Conservation (phyloP, 2,797 vertebrate species). For the Crypturellus tataupa region DNA sequence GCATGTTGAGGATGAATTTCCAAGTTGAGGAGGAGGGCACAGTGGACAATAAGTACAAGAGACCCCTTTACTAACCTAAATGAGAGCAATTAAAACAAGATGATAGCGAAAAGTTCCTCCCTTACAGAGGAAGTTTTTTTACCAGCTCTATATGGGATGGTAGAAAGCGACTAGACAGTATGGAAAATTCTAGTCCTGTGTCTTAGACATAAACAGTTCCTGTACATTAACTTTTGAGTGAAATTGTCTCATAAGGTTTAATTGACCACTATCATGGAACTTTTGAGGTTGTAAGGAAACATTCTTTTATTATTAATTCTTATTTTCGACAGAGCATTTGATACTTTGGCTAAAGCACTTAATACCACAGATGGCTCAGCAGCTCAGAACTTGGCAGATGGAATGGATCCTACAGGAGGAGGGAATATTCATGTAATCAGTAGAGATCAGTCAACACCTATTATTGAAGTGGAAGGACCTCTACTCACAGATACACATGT, state of each 20-base stretch:
- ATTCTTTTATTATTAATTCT: background rate
- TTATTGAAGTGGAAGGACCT: constrained; percentile 98
- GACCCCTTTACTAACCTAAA: background rate
- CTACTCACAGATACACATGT: constrained; percentile 97
- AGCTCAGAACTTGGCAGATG: constrained; percentile 85
- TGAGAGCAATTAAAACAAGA: background rate
- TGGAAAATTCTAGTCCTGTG: background rate
- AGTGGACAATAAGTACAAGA: background rate
- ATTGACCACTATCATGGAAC: background rate
- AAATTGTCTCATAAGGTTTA: background rate
- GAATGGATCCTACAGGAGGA: constrained; percentile 85
- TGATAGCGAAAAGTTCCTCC: background rate
- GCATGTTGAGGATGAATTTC: background rate
- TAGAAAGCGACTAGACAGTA: background rate
- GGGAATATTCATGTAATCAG: constrained; percentile 96
- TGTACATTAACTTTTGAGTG: background rate
- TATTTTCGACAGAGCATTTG: constrained; percentile 90
- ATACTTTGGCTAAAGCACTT: constrained; percentile 98
- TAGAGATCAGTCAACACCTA: constrained; percentile 94
- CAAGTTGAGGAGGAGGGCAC: background rate
- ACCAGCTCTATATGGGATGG: background rate
- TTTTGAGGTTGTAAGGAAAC: background rate
- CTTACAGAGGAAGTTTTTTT: background rate
- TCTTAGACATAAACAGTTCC: background rate
- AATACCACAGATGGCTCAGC: constrained; percentile 87